A percentile compares a stretch with the other conserved stretches of the same genome.
Evolutionary conservation across 2,113 vertebrate genomes (phyloP).

Genomic region (Aegithalos caudatus): DNA sequence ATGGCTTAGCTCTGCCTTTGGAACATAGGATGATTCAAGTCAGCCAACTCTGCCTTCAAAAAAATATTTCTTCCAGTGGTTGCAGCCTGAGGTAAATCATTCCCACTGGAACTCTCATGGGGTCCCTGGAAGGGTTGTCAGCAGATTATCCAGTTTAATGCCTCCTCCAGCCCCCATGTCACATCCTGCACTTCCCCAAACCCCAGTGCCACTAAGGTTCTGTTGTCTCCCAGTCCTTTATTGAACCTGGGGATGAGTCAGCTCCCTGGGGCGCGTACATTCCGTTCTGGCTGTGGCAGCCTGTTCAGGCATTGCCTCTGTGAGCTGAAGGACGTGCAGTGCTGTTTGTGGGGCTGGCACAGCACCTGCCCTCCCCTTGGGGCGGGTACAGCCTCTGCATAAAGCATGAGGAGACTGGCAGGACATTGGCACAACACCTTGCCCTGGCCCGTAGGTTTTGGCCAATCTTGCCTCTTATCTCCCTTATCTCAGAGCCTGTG

Average conservation of each 20-base stretch:
- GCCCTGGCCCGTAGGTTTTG: background rate
- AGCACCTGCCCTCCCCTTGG: conserved; percentile 9
- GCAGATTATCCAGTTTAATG: background rate
- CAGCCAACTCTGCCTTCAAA: background rate
- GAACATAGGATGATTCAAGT: fast-evolving
- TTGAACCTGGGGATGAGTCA: background rate
- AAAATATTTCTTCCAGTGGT: background rate
- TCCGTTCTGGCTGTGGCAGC: background rate
- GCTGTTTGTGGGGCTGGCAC: background rate
- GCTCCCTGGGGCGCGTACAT: background rate
- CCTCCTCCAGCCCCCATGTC: background rate
- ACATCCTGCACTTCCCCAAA: background rate
- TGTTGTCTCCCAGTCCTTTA: background rate
- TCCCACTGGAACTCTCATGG: background rate
- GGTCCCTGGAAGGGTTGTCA: background rate
- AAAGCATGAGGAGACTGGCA: background rate
- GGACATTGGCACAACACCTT: background rate
- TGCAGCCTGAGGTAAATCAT: background rate
- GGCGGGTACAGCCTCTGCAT: background rate
- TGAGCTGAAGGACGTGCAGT: background rate
- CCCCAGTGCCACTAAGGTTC: background rate
- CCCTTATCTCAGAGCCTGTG: background rate
- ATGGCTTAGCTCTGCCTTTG: background rate
- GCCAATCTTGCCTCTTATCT: background rate
- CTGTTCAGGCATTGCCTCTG: conserved; percentile 5